Evolutionary conservation across 2,888 invertebrate species (phyloP).

Genomic region (Rotaria sp.): DNA sequence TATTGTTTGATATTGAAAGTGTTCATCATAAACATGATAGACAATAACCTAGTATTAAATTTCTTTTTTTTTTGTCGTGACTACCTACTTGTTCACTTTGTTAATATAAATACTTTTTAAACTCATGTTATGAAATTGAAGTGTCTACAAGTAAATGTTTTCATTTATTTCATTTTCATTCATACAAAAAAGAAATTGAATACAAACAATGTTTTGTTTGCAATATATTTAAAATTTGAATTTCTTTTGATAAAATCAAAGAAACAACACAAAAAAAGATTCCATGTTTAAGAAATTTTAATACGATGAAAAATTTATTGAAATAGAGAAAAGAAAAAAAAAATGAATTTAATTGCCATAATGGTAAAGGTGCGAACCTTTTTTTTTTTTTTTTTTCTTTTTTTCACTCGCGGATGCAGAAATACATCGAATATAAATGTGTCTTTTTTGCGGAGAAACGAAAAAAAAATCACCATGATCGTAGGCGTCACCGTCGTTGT

Average conservation of each 20-base stretch:
- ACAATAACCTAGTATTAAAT: no score
- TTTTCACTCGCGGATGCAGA: background rate
- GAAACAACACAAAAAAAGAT: no score
- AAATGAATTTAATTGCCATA: constrained; percentile 5
- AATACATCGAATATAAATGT: background rate
- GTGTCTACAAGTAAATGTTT: background rate
- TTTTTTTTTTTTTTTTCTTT: background rate
- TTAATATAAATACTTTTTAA: background rate
- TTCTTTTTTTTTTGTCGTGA: no score
- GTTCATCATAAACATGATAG: no score
- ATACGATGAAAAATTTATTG: background rate
- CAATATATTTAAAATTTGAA: no score
- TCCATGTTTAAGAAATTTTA: no score
- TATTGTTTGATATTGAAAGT: no score
- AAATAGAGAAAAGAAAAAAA: background rate
- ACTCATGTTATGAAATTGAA: background rate
- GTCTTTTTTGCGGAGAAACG: background rate
- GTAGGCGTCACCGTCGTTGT: background rate
- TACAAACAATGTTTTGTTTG: background rate
- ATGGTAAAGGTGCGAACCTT: background rate
- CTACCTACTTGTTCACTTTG: background rate
- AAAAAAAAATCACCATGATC: background rate
- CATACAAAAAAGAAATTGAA: background rate
- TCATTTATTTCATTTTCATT: background rate
- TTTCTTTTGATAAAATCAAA: no score